phyloP scores from a whole-genome alignment of 1,140 invertebrate genomes.

The Nasonia giraulti region DNA sequence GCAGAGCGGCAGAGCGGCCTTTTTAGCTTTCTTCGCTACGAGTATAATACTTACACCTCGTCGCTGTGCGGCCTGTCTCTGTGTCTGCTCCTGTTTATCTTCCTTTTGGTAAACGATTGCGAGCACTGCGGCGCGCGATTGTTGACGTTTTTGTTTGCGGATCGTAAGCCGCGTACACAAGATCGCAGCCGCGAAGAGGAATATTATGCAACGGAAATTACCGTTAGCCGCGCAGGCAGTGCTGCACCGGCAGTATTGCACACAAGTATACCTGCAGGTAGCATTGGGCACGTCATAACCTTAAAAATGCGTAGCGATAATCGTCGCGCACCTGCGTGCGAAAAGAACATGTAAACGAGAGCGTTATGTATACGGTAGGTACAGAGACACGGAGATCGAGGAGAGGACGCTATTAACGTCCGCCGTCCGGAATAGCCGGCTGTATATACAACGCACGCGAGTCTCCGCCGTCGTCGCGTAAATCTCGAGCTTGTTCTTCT shows the following conservation, averaged over 20 bases:
- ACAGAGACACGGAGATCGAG: not conserved
- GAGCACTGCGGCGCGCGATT: not conserved
- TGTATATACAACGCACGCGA: not conserved
- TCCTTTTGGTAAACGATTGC: not conserved
- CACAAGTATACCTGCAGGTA: not conserved
- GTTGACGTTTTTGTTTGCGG: constrained; percentile 1
- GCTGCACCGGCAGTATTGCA: not conserved
- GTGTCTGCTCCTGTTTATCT: not conserved
- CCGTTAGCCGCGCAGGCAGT: not conserved
- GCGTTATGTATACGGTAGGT: too few relatives aligned
- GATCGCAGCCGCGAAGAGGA: not conserved
- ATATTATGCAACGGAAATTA: constrained; percentile 4
- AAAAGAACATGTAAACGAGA: not conserved
- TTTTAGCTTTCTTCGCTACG: not conserved
- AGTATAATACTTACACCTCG: too few relatives aligned
- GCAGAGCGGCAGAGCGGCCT: not conserved
- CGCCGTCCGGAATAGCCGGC: constrained; percentile 44
- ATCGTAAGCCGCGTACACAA: not conserved
- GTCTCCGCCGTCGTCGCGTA: not conserved
- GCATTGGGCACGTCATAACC: not conserved
- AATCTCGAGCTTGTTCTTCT: not conserved
- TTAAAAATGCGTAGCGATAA: not conserved
- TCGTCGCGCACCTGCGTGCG: not conserved
- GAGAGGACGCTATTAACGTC: constrained; percentile 43
- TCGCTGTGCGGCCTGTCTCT: not conserved